Conservation (phyloP, 2,797 vertebrate genomes). For the Cottoperca gobio region DNA sequence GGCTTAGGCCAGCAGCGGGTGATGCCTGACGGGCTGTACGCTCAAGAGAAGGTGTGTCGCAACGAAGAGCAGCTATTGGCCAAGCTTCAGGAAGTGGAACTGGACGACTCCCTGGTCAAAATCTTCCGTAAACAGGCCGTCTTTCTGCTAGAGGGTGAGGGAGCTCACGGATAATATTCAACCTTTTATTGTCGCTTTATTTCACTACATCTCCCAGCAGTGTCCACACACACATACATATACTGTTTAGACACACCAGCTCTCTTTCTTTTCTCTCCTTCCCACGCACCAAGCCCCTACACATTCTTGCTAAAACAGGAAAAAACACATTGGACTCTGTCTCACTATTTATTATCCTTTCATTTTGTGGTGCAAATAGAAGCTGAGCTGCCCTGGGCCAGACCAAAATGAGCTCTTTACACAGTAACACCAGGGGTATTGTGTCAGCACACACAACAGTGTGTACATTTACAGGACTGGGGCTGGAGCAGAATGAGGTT, state of each 20-base stretch:
- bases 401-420: constrained; percentile 82
- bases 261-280: constrained; percentile 41
- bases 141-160: constrained; percentile 96
- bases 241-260: constrained; percentile 20
- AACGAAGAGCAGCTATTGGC: constrained; percentile 98
- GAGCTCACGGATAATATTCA: constrained; percentile 6
- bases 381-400: constrained; percentile 74
- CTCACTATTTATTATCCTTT: constrained; percentile 80
- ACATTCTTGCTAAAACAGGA: constrained; percentile 72
- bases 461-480: constrained; percentile 64
- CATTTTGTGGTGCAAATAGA: constrained; percentile 91
- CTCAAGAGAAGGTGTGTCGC: constrained; percentile 98
- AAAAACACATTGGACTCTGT: constrained; percentile 72
- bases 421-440: constrained; percentile 77
- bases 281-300: constrained; percentile 54
- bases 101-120: constrained; percentile 96
- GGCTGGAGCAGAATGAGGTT: constrained; percentile 66
- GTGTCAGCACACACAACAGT: constrained; percentile 74
- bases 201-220: constrained; percentile 32
- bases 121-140: constrained; percentile 99
- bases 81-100: constrained; percentile 97
- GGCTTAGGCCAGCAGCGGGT: constrained; percentile 95
- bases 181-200: constrained; percentile 18
- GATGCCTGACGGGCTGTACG: constrained; percentile 98
- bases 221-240: neutral